Conservation (phyloP, 1,140 invertebrate genomes). For the Anthonomus grandis region DNA sequence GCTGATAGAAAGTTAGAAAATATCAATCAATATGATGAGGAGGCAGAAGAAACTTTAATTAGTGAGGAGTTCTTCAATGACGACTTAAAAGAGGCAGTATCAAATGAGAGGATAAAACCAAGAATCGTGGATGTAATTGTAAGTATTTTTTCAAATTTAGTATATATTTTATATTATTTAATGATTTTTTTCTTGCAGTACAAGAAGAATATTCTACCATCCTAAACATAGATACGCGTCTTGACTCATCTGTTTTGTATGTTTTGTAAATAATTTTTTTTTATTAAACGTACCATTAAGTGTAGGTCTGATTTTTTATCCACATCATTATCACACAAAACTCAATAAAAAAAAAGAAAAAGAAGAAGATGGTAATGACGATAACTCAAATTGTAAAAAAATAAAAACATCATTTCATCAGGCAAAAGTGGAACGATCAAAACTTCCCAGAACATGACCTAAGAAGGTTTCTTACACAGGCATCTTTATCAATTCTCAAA, state of each 20-base stretch:
- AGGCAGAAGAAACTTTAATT: no score
- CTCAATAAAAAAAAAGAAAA: no score
- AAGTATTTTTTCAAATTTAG: constrained; percentile 22
- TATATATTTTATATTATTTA: neutral
- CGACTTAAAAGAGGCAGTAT: no score
- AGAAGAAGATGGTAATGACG: constrained; percentile 25
- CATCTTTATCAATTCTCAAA: constrained; percentile 23
- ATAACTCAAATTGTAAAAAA: constrained; percentile 22
- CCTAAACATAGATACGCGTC: no score
- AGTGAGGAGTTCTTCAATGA: no score
- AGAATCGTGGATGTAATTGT: constrained; percentile 35
- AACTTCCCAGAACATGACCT: constrained; percentile 15
- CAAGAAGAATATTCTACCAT: neutral
- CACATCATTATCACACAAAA: no score
- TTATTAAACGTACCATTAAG: no score
- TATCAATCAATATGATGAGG: no score
- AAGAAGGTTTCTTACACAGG: constrained; percentile 22
- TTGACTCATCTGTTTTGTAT: no score
- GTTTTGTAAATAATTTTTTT: no score
- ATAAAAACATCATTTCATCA: constrained; percentile 28
- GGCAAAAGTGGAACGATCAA: constrained; percentile 12
- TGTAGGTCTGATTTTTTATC: no score
- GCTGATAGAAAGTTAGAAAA: no score
- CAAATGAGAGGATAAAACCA: constrained; percentile 21
- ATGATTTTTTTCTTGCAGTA: constrained; percentile 1